phyloP scores from a whole-genome alignment of 2,113 vertebrate genomes.

The Brachirus orientalis region DNA sequence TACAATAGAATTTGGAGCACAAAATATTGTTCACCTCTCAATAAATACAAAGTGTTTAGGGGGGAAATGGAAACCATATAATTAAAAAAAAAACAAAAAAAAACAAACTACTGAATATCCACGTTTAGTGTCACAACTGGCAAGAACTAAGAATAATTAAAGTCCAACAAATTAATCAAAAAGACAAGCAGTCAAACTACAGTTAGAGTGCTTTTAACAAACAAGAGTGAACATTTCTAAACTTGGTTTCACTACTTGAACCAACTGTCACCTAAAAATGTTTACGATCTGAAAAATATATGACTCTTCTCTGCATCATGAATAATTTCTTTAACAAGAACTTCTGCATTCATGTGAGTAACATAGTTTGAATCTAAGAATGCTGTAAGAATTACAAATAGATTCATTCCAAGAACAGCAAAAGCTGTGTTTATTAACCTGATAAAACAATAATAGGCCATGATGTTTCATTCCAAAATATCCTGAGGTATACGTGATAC shows the following conservation, averaged over 20 bases:
- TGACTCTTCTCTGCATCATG: conserved; percentile 11
- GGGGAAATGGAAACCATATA: background rate
- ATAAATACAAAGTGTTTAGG: conserved; percentile 9
- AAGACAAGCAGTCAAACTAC: conserved; percentile 3
- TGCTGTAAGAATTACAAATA: conserved; percentile 20
- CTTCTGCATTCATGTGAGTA: background rate
- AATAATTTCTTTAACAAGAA: conserved; percentile 3
- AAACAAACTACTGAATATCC: background rate
- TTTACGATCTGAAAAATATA: conserved; percentile 14
- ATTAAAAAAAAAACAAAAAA: background rate
- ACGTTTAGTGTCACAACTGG: background rate
- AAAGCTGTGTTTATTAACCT: conserved; percentile 36
- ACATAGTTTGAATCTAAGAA: conserved; percentile 29
- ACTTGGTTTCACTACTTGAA: conserved; percentile 13
- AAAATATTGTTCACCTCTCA: conserved; percentile 2
- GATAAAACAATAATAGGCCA: conserved; percentile 41
- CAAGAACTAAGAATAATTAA: background rate
- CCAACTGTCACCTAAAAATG: conserved; percentile 11
- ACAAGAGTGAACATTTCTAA: no score
- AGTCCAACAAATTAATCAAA: no score
- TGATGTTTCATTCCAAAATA: conserved; percentile 41
- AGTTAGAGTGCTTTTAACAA: conserved; percentile 33
- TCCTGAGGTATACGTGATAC: conserved; percentile 70
- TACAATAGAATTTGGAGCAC: conserved; percentile 34
- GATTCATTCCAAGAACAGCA: no score